Conservation (phyloP, 2,113 vertebrate species). For the Neogobius melanostomus region DNA sequence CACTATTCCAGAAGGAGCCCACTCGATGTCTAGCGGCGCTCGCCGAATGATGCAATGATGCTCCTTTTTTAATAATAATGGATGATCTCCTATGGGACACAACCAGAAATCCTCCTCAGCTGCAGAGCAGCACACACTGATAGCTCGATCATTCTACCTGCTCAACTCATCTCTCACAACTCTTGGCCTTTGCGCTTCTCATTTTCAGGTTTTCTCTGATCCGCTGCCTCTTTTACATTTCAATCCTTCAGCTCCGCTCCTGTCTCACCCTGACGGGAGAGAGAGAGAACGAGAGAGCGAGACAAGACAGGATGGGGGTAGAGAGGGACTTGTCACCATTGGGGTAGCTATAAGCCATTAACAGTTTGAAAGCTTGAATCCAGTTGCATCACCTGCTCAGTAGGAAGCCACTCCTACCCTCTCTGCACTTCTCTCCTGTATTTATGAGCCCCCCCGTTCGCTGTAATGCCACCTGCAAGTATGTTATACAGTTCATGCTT, state of each 20-base stretch:
- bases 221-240: constrained; percentile 69
- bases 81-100: constrained; percentile 23
- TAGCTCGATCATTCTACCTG: not conserved
- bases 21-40: constrained; percentile 24
- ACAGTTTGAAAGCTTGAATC: constrained; percentile 67
- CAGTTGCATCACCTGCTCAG: constrained; percentile 66
- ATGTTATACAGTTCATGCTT: constrained; percentile 35
- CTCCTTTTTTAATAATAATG: constrained; percentile 32
- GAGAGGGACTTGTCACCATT: constrained; percentile 63
- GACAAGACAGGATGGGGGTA: constrained; percentile 13
- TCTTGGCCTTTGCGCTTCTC: constrained; percentile 64
- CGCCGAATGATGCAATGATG: constrained; percentile 33
- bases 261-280: constrained; percentile 44
- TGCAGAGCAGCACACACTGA: not conserved
- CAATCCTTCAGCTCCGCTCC: constrained; percentile 57
- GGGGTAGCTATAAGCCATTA: constrained; percentile 70
- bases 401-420: constrained; percentile 57
- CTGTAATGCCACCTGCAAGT: constrained; percentile 46
- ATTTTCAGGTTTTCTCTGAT: constrained; percentile 71
- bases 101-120: constrained; percentile 17
- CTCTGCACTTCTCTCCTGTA: constrained; percentile 38
- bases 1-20: constrained; percentile 15
- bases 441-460: constrained; percentile 46
- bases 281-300: constrained; percentile 9
- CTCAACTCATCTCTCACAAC: constrained; percentile 41